A percentile compares a stretch with the other conserved stretches of the same genome.
Conservation (phyloP, 2,888 invertebrate species). For the Allacma fusca region DNA sequence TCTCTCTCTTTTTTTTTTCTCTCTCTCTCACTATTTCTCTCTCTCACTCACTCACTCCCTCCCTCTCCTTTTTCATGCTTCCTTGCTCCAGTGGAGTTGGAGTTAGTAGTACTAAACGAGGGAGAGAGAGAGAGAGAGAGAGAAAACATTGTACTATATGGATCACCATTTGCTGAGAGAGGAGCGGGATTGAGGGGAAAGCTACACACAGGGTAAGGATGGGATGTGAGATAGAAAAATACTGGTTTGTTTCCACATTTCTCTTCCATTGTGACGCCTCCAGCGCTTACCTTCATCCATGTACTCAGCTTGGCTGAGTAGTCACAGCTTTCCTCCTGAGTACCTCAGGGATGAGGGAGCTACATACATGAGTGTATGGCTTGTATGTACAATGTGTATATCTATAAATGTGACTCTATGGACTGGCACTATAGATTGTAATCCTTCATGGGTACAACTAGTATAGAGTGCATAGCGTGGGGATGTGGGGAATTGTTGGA, state of each 20-base stretch:
- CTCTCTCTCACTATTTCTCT: slow-evolving; percentile 3
- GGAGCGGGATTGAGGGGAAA: neutral
- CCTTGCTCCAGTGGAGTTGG: too few relatives aligned
- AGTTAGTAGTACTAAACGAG: neutral
- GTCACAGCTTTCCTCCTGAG: neutral
- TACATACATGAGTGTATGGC: too few relatives aligned
- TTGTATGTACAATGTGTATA: too few relatives aligned
- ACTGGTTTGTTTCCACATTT: neutral
- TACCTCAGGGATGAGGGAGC: too few relatives aligned
- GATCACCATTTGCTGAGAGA: neutral
- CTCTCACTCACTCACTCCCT: neutral
- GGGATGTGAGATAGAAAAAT: neutral
- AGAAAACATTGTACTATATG: neutral
- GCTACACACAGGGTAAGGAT: neutral
- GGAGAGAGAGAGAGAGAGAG: neutral
- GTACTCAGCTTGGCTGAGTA: neutral
- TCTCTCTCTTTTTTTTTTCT: neutral
- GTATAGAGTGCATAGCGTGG: too few relatives aligned
- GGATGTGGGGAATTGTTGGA: too few relatives aligned
- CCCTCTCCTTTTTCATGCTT: neutral
- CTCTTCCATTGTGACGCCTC: slow-evolving; percentile 1
- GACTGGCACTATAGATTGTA: too few relatives aligned
- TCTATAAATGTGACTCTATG: too few relatives aligned
- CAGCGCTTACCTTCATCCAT: neutral
- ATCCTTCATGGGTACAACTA: too few relatives aligned